These are phyloP conservation scores for Suricata suricatta DNA, from an alignment of 2,113 vertebrate genomes.

Conservation along the genomic window DNA sequence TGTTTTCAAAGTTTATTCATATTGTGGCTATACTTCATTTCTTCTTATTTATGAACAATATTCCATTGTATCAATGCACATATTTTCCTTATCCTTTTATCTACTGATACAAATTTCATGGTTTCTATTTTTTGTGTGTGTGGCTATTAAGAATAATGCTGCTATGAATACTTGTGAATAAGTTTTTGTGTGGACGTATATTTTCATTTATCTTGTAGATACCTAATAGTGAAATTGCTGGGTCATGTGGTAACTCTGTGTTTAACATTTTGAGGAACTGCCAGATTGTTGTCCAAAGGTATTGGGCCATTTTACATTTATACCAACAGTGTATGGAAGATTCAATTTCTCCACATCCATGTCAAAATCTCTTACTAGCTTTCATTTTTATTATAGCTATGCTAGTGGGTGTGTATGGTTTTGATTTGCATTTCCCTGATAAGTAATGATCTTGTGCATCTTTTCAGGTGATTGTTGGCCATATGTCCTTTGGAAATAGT, in stretches of 20 bases:
- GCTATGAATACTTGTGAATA: not conserved
- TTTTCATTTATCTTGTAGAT: not conserved
- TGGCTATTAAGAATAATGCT: not conserved
- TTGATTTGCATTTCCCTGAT: not conserved
- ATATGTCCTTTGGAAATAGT: not conserved
- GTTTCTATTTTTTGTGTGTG: not conserved
- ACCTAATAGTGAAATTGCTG: not conserved
- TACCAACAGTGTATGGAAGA: not conserved
- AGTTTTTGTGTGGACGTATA: not conserved
- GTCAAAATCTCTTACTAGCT: not conserved
- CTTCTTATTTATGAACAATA: not conserved
- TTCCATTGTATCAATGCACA: not conserved
- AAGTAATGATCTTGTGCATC: not conserved
- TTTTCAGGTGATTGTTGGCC: not conserved
- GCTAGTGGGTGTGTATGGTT: not conserved
- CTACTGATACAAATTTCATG: not conserved
- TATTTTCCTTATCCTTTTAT: not conserved
- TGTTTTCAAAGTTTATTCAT: not conserved
- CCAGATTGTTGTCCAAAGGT: not conserved
- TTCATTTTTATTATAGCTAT: not conserved
- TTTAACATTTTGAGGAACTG: conserved; percentile 13
- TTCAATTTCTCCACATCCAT: not conserved
- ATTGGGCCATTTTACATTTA: not conserved
- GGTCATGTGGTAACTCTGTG: not conserved
- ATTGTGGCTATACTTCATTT: not conserved